Evolutionary conservation across 2,888 invertebrate species (phyloP).

Genomic region (Saturnia pavonia): DNA sequence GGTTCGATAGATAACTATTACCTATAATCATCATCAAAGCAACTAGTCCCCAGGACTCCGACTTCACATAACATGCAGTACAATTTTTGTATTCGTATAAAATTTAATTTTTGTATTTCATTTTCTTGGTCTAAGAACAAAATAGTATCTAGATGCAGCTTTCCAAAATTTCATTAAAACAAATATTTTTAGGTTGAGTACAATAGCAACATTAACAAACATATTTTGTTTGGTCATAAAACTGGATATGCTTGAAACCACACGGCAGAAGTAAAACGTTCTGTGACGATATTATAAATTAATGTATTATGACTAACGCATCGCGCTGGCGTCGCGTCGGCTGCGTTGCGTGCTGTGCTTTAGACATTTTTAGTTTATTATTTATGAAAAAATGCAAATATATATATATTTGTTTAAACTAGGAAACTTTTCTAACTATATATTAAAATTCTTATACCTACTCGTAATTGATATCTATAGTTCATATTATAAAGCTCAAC

Average conservation of each 20-base stretch:
- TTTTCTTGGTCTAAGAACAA: background rate
- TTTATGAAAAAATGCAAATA: too few relatives aligned
- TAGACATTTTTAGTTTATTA: too few relatives aligned
- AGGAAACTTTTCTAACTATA: too few relatives aligned
- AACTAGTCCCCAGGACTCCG: background rate
- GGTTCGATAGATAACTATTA: slow-evolving; percentile 11
- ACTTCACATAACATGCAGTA: slow-evolving; percentile 20
- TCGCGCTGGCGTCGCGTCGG: background rate
- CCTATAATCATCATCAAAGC: slow-evolving; percentile 16
- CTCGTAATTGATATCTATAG: too few relatives aligned
- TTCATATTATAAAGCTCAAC: too few relatives aligned
- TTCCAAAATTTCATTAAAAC: background rate
- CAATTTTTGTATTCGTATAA: slow-evolving; percentile 24
- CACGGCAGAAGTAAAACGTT: background rate
- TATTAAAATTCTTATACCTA: too few relatives aligned
- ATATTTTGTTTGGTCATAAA: background rate
- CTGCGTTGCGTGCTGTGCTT: background rate
- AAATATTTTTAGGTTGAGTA: background rate
- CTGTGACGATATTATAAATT: background rate
- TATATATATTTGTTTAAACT: too few relatives aligned
- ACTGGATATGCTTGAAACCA: background rate
- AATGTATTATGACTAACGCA: background rate
- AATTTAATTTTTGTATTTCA: background rate
- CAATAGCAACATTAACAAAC: background rate
- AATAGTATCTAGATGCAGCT: background rate